Percentiles rank a stretch among this genome's conserved stretches.
Evolutionary conservation across 2,888 invertebrate genomes (phyloP).

Genomic region (Platypus cylindrus): DNA sequence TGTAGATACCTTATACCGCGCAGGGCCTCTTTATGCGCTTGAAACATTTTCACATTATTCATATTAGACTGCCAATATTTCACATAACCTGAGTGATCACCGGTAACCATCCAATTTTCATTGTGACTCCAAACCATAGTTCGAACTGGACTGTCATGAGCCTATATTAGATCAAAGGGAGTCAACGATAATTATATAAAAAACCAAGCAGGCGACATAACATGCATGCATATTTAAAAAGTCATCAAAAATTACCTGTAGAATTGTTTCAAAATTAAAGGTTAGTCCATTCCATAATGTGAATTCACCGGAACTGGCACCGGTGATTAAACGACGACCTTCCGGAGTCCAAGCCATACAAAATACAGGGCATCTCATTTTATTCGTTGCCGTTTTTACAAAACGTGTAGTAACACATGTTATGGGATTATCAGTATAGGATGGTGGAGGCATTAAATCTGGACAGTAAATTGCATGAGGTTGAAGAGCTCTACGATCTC

Average conservation of each 20-base stretch:
- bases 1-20: slow-evolving; percentile 86
- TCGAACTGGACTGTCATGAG: slow-evolving; percentile 98
- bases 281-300: slow-evolving; percentile 99
- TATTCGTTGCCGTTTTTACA: slow-evolving; percentile 98
- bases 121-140: slow-evolving; percentile 99
- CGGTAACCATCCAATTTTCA: slow-evolving; percentile 99
- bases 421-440: slow-evolving; percentile 87
- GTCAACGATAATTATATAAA: not conserved
- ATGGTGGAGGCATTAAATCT: slow-evolving; percentile 86
- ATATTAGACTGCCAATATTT: slow-evolving; percentile 99
- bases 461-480: slow-evolving; percentile 94
- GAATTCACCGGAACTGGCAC: slow-evolving; percentile 98
- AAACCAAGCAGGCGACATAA: no score
- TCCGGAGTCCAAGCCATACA: slow-evolving; percentile 99
- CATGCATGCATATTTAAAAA: no score
- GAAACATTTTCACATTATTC: slow-evolving; percentile 99
- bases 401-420: slow-evolving; percentile 92
- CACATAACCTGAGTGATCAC: slow-evolving; percentile 95
- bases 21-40: slow-evolving; percentile 99
- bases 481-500: slow-evolving; percentile 80
- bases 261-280: slow-evolving; percentile 99
- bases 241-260: slow-evolving; percentile 56
- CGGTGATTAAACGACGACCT: slow-evolving; percentile 92
- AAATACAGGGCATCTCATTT: slow-evolving; percentile 98
- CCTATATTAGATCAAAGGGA: slow-evolving; percentile 42